phyloP scores from a whole-genome alignment of 2,888 invertebrate species.

The Mythimna impura region DNA sequence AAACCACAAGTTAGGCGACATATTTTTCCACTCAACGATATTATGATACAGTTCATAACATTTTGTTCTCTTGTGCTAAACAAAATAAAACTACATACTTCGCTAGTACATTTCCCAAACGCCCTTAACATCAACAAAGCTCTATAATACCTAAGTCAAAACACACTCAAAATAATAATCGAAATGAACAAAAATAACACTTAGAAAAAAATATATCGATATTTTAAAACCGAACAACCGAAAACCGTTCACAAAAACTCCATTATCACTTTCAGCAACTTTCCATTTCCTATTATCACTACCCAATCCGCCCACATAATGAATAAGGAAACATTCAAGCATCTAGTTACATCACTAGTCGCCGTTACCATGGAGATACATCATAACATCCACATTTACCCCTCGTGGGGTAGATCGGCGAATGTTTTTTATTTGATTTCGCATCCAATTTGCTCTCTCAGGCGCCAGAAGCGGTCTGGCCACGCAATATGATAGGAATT shows the following conservation, averaged over 20 bases:
- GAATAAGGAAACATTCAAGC: constrained; percentile 32
- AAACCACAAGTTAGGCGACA: not conserved
- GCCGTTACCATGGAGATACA: constrained; percentile 53
- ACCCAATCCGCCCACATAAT: constrained; percentile 37
- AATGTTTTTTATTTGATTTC: constrained; percentile 88
- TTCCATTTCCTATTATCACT: constrained; percentile 38
- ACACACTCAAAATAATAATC: not conserved
- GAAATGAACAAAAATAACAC: not conserved
- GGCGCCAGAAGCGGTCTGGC: constrained; percentile 81
- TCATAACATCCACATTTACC: constrained; percentile 68
- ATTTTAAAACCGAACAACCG: not conserved
- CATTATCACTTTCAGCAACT: constrained; percentile 27
- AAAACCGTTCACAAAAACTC: constrained; percentile 17
- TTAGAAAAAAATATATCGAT: not conserved
- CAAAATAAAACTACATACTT: not conserved
- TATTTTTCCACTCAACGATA: not conserved
- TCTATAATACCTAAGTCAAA: not conserved
- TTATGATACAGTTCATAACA: no score
- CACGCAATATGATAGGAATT: constrained; percentile 69
- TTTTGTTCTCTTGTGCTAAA: not conserved
- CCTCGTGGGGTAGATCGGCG: constrained; percentile 72
- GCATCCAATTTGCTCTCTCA: constrained; percentile 83
- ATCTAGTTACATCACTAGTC: constrained; percentile 25
- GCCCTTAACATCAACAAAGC: not conserved
- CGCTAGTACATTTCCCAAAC: not conserved